These are phyloP conservation scores for Crematogaster levior DNA, from an alignment of 2,888 invertebrate species.

Conservation along the genomic window DNA sequence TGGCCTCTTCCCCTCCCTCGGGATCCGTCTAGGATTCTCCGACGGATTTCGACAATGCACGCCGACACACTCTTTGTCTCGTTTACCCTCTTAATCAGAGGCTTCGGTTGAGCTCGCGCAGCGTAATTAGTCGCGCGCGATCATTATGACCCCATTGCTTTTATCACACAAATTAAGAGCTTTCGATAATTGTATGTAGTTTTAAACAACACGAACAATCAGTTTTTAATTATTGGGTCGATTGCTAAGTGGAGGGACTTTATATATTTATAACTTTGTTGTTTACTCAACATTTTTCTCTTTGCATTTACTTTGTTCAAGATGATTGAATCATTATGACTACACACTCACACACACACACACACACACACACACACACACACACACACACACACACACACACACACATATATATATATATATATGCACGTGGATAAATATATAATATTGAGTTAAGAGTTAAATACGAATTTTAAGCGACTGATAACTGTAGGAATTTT, in stretches of 20 bases:
- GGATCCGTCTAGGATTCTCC: constrained; percentile 61
- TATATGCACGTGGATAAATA: background rate
- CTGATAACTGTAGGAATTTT: background rate
- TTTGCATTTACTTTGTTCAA: background rate
- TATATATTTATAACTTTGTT: background rate
- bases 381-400: background rate
- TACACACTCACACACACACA: background rate
- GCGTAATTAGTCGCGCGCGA: constrained; percentile 26
- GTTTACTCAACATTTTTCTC: background rate
- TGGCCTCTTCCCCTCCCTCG: constrained; percentile 60
- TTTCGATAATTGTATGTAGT: background rate
- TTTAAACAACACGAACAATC: background rate
- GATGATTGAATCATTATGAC: background rate
- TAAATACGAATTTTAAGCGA: background rate
- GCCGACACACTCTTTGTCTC: background rate
- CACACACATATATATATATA: background rate
- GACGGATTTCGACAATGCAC: background rate
- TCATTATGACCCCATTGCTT: background rate
- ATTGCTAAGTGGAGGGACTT: background rate
- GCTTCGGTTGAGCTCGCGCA: background rate
- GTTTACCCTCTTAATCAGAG: constrained; percentile 27
- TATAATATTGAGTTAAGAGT: background rate
- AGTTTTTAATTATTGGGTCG: background rate
- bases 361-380: background rate
- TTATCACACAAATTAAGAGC: background rate